Evolutionary conservation across 2,888 invertebrate genomes (phyloP).

Genomic region (Perizoma affinitatum): DNA sequence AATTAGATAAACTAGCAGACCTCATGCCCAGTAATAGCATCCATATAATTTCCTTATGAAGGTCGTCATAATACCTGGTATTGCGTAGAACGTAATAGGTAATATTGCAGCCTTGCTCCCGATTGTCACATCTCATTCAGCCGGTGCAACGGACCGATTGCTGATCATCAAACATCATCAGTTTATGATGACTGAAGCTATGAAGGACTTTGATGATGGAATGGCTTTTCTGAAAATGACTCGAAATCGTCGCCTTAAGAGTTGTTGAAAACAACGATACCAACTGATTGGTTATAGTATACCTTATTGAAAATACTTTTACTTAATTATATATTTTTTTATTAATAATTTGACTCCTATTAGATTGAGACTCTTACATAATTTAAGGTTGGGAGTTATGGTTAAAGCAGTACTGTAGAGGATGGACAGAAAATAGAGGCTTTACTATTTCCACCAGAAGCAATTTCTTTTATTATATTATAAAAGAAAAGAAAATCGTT

Average conservation of each 20-base stretch:
- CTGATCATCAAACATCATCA: conserved; percentile 15
- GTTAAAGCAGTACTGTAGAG: not conserved
- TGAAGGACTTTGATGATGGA: not conserved
- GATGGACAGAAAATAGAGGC: not conserved
- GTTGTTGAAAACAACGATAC: no score
- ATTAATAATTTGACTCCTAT: no score
- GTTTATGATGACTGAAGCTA: not conserved
- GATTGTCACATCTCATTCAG: conserved; percentile 66
- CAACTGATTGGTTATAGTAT: no score
- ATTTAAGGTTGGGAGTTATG: not conserved
- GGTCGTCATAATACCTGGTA: conserved; percentile 39
- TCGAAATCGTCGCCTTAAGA: no score
- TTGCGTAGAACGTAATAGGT: conserved; percentile 18
- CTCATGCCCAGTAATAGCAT: conserved; percentile 40
- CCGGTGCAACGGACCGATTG: conserved; percentile 59
- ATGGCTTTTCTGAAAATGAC: not conserved
- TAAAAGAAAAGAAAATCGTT: no score
- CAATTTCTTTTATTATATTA: not conserved
- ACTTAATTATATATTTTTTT: no score
- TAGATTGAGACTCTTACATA: not conserved
- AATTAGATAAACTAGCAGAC: conserved; percentile 33
- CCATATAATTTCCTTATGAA: conserved; percentile 45
- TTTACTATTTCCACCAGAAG: no score
- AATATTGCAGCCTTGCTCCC: conserved; percentile 71
- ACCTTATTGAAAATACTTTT: no score